phyloP scores from a whole-genome alignment of 92 coral and sea anemone genomes.

The Galaxea fascicularis region DNA sequence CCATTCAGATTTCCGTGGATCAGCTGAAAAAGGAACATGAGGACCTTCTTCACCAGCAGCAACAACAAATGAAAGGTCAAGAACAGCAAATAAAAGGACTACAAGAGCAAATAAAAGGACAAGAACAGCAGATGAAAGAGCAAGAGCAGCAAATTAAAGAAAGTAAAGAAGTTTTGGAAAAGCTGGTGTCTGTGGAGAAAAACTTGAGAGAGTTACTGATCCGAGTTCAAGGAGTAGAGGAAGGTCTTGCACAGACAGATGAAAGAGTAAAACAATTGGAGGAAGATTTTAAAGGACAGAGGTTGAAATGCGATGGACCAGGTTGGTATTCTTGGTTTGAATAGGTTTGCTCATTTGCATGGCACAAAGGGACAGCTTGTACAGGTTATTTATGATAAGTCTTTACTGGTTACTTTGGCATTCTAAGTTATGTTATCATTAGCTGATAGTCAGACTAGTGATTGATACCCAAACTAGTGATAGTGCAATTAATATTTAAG shows the following conservation, averaged over 20 bases:
- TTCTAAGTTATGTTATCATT: no score
- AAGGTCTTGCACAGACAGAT: not conserved
- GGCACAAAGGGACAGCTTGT: no score
- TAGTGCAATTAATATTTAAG: no score
- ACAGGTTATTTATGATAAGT: no score
- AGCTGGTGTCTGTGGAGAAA: conserved; percentile 5
- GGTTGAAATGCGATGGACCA: not conserved
- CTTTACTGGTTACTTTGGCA: no score
- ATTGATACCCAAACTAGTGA: no score
- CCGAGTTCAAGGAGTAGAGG: not conserved
- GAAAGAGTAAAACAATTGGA: conserved; percentile 1
- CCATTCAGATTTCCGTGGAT: not conserved
- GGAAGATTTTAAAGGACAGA: not conserved
- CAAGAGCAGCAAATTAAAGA: conserved; percentile 3
- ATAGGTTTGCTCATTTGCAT: no score
- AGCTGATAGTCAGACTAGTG: no score
- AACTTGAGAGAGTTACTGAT: not conserved
- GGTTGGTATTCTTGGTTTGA: no score
- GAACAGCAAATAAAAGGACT: not conserved
- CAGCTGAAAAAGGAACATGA: no score
- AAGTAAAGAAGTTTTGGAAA: not conserved
- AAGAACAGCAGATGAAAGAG: not conserved
- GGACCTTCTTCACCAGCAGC: not conserved
- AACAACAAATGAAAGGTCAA: not conserved
- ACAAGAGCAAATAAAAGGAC: not conserved